Evolutionary conservation across 2,797 vertebrate species (phyloP).

Genomic region (Silurus lanzhouensis): DNA sequence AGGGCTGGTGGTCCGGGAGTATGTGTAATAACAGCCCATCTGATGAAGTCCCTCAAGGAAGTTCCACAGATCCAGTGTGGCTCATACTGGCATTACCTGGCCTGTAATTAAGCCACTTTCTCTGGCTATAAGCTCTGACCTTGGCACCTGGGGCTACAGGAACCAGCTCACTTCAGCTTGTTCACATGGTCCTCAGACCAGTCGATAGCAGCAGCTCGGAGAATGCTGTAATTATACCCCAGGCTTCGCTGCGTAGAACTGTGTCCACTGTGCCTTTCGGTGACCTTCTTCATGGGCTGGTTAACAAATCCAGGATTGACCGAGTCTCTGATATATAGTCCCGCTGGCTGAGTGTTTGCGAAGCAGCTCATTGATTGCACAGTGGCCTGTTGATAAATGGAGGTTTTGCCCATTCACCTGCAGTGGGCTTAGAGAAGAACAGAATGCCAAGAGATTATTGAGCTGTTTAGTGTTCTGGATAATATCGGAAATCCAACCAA

Average conservation of each 20-base stretch:
- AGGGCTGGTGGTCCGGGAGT: constrained; percentile 57
- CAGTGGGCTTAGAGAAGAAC: neutral
- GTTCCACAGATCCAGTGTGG: constrained; percentile 45
- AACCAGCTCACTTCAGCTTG: constrained; percentile 39
- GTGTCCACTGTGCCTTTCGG: constrained; percentile 5
- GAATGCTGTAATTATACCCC: constrained; percentile 46
- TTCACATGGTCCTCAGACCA: constrained; percentile 38
- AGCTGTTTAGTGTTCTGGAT: constrained; percentile 1
- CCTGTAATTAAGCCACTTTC: constrained; percentile 65
- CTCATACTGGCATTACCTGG: constrained; percentile 57
- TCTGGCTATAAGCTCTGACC: constrained; percentile 46
- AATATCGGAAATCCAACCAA: neutral
- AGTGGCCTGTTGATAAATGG: constrained; percentile 25
- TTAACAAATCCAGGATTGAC: constrained; percentile 30
- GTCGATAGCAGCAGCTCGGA: constrained; percentile 16
- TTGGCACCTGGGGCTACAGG: constrained; percentile 19
- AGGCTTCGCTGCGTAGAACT: neutral
- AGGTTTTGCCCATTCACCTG: constrained; percentile 3
- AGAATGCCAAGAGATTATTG: neutral
- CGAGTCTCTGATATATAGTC: constrained; percentile 25
- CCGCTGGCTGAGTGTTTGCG: constrained; percentile 7
- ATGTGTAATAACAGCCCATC: constrained; percentile 57
- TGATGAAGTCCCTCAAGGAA: constrained; percentile 53
- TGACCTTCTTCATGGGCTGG: constrained; percentile 24
- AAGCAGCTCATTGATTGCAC: constrained; percentile 21